A percentile compares a stretch with the other conserved stretches of the same genome.
These are phyloP conservation scores for Channa maculata DNA, from an alignment of 2,113 vertebrate genomes.

Conservation along the genomic window DNA sequence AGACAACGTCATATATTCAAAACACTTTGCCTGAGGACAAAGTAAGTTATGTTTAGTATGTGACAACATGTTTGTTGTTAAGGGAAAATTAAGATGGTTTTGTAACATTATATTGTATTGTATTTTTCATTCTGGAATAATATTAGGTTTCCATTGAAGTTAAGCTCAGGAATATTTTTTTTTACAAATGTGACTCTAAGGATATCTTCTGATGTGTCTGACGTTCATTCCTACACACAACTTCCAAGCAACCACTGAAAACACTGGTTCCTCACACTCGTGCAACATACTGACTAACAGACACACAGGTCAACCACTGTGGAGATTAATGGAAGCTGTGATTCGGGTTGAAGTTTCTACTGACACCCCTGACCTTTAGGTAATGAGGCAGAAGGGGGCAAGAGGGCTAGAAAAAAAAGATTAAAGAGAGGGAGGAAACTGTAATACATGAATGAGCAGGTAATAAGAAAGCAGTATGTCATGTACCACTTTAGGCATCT, in stretches of 20 bases:
- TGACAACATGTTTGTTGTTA: background rate
- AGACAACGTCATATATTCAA: too few species aligned
- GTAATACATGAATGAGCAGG: conserved; percentile 7
- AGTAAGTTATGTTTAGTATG: background rate
- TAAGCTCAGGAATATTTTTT: conserved; percentile 10
- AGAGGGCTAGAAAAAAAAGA: conserved; percentile 11
- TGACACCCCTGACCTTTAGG: conserved; percentile 72
- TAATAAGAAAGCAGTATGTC: conserved; percentile 1
- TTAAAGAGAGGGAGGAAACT: conserved; percentile 22
- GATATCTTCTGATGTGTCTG: conserved; percentile 46
- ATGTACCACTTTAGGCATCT: conserved; percentile 2
- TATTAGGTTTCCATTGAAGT: background rate
- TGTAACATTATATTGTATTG: background rate
- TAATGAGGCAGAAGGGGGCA: conserved; percentile 62
- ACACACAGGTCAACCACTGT: conserved; percentile 51
- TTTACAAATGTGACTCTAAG: conserved; percentile 9
- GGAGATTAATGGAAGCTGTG: conserved; percentile 72
- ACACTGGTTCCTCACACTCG: conserved; percentile 2
- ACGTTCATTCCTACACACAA: conserved; percentile 29
- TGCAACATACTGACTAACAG: conserved; percentile 15
- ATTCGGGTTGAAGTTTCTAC: conserved; percentile 75
- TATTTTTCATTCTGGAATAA: background rate
- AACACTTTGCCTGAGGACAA: too few species aligned
- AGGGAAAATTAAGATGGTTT: background rate
- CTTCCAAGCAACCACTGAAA: conserved; percentile 25